Conservation (phyloP, 1,140 invertebrate genomes). For the Calycopis cecrops region DNA sequence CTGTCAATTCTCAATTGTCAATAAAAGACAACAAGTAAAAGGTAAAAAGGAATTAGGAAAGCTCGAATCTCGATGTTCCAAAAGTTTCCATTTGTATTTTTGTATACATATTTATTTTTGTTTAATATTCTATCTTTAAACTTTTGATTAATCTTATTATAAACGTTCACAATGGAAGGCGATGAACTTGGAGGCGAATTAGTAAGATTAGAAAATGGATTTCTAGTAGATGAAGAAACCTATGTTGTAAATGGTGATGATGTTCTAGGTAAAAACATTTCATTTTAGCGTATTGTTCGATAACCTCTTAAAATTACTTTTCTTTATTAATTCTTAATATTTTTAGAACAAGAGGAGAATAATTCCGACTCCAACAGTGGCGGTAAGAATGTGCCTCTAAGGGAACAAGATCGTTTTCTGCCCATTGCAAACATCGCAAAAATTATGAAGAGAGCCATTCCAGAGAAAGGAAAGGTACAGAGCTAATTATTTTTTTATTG, state of each 20-base stretch:
- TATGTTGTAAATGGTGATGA: slow-evolving; percentile 60
- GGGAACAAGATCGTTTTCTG: slow-evolving; percentile 96
- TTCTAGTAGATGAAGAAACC: slow-evolving; percentile 54
- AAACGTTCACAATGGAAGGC: slow-evolving; percentile 42
- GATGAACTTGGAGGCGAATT: slow-evolving; percentile 60
- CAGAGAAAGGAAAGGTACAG: slow-evolving; percentile 93
- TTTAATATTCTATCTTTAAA: too few relatives aligned
- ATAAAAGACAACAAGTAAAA: too few relatives aligned
- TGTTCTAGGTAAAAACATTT: slow-evolving; percentile 43
- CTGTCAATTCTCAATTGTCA: too few relatives aligned
- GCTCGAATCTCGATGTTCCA: too few relatives aligned
- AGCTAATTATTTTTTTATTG: slow-evolving; percentile 3
- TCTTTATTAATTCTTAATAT: neutral
- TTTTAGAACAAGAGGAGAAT: slow-evolving; percentile 78
- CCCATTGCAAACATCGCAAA: slow-evolving; percentile 99
- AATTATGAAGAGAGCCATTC: slow-evolving; percentile 99
- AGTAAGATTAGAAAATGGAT: slow-evolving; percentile 56
- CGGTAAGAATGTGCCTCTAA: slow-evolving; percentile 77
- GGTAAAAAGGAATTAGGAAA: too few relatives aligned
- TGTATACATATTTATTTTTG: too few relatives aligned
- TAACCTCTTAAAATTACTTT: neutral
- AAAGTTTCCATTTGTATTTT: too few relatives aligned
- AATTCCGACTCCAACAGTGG: slow-evolving; percentile 84
- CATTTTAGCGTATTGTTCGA: slow-evolving; percentile 4
- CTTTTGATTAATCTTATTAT: too few relatives aligned